Conservation (phyloP, 2,888 invertebrate genomes). For the Calephelis perditalis region DNA sequence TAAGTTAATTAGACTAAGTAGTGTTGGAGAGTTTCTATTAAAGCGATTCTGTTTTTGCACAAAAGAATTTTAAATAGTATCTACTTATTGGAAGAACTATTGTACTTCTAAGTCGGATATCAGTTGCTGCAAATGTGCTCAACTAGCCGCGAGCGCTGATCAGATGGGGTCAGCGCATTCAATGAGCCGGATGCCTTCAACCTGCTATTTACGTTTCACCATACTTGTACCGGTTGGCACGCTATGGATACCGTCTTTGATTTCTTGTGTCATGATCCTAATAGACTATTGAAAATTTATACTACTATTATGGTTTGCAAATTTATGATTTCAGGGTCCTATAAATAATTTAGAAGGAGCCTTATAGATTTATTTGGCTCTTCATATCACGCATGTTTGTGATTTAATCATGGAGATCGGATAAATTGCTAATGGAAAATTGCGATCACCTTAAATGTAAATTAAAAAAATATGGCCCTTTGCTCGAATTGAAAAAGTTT, state of each 20-base stretch:
- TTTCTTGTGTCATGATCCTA: conserved; percentile 45
- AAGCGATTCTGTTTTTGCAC: no score
- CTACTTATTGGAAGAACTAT: conserved; percentile 29
- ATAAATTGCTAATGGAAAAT: no score
- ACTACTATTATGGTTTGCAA: conserved; percentile 20
- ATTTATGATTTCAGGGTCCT: not conserved
- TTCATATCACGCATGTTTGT: no score
- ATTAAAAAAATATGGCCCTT: no score
- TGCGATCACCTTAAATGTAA: no score
- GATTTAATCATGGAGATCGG: no score
- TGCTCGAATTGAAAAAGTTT: no score
- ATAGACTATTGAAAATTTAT: conserved; percentile 38
- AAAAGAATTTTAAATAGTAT: conserved; percentile 32
- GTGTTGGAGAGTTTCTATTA: no score
- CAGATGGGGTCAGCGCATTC: conserved; percentile 77
- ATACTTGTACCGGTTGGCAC: conserved; percentile 69
- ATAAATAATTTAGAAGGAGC: not conserved
- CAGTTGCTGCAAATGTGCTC: conserved; percentile 50
- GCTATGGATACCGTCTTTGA: conserved; percentile 61
- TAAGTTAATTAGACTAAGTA: no score
- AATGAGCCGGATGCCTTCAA: conserved; percentile 74
- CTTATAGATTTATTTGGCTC: no score
- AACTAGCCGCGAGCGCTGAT: conserved; percentile 57
- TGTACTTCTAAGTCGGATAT: conserved; percentile 39
- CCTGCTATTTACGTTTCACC: conserved; percentile 75